Conservation (phyloP, 2,797 vertebrate species). For the Anas acuta region DNA sequence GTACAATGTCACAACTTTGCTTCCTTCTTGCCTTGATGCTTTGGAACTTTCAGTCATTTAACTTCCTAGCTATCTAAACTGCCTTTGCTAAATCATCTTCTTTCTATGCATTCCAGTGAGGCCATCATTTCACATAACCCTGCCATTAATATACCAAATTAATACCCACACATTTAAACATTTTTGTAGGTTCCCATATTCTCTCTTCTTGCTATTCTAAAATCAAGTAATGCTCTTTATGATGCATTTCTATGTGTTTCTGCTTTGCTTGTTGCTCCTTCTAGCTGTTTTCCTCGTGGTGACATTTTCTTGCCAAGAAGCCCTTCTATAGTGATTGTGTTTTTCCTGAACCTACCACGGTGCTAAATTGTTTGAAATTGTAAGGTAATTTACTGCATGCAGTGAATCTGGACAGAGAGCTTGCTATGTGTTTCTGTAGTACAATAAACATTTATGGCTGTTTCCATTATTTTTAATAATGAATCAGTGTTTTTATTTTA, state of each 20-base stretch:
- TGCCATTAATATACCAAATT: neutral
- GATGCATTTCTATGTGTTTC: neutral
- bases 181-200: neutral
- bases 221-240: neutral
- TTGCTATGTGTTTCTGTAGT: neutral
- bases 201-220: neutral
- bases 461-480: neutral
- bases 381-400: neutral
- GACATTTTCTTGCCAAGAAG: neutral
- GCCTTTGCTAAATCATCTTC: neutral
- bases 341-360: neutral
- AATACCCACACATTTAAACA: neutral
- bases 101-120: neutral
- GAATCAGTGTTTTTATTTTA: neutral
- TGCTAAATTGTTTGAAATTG: neutral
- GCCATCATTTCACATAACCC: rapidly evolving
- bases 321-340: neutral
- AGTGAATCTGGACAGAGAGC: neutral
- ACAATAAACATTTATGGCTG: neutral
- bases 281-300: neutral
- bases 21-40: neutral
- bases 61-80: neutral
- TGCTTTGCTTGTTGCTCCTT: neutral
- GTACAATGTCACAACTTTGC: neutral
- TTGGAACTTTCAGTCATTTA: neutral